Percentiles rank a stretch among this genome's conserved stretches.
Evolutionary conservation across 23 tunicate genomes (phyloP).

Genomic region (Styela plicata): DNA sequence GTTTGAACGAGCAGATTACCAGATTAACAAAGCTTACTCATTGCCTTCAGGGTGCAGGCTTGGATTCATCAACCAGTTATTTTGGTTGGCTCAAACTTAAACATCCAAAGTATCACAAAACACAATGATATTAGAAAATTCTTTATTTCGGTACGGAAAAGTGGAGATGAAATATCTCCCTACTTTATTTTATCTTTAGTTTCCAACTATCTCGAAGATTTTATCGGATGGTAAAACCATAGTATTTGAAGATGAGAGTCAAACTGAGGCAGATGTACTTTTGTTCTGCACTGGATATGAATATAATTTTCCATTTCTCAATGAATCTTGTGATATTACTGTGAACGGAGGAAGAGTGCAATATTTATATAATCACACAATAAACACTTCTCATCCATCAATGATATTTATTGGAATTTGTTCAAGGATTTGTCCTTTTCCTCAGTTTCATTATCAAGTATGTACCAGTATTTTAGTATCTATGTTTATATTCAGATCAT

Average conservation of each 20-base stretch:
- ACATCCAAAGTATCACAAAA: no score
- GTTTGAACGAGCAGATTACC: no score
- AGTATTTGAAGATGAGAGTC: slow-evolving; percentile 49
- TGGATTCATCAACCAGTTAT: no score
- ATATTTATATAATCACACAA: slow-evolving; percentile 61
- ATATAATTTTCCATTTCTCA: slow-evolving; percentile 74
- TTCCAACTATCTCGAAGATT: slow-evolving; percentile 18
- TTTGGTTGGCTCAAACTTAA: slow-evolving; percentile 27
- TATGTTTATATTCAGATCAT: no score
- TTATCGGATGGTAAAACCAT: slow-evolving; percentile 36
- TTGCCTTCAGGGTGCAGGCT: no score
- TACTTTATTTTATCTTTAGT: no score
- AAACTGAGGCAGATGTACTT: slow-evolving; percentile 36
- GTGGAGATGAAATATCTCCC: no score
- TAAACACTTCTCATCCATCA: slow-evolving; percentile 58
- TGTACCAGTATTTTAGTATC: neutral
- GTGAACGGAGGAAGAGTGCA: slow-evolving; percentile 29
- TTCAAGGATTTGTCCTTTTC: slow-evolving; percentile 69
- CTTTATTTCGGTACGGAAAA: no score
- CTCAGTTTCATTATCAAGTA: slow-evolving; percentile 85
- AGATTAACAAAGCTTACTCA: no score
- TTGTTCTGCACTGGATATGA: slow-evolving; percentile 81
- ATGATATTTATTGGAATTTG: slow-evolving; percentile 70
- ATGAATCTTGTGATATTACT: slow-evolving; percentile 30
- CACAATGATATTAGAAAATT: no score